Evolutionary conservation across 2,888 invertebrate species (phyloP), one percentile per base, ranked within the genome.

Genomic region (Laothoe populi): DNA sequence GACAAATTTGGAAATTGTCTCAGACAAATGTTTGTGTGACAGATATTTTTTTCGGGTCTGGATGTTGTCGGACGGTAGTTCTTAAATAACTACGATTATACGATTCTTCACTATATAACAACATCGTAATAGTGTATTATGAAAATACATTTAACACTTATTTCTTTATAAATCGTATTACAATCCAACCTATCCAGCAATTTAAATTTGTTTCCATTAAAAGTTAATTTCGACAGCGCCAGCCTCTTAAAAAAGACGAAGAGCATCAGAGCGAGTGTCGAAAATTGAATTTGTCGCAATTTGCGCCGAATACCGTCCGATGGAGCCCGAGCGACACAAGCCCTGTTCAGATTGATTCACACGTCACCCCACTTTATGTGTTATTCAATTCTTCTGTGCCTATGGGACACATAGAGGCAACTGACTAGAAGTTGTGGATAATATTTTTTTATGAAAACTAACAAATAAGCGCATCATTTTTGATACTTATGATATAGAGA

Each of bases 281-380:
- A 45, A 83, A 86, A 86, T 85, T 79, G 82, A 85, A 78, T 86
- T 85, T 81, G 75, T 75, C 72, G 74, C 82, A 83, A 85, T 85
- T 84, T 85, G 72, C 71, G 68, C 71, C 69, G 65, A 70, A 48
- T 60, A 62, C 31, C 40, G 59, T 40, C 48, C 26, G 19, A 24
- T 45, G 45, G 24, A 26, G 4, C 35, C 19, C 45, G 65, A 68
- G 69, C 70, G 59, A 26, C 31, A 63, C 70, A 60, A 66, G 63
- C 53, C 35, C 19, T 35, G 35, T 53, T 35, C 73, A 71, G 75
- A 82, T 81, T 80, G 81, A 81, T 81, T 75, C 69, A 65, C 59
- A 59, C 64, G 58, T 53, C 19, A 53, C 35, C 53, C 53, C 53
- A 53, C 53, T 53, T 53, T 53, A 19, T 10, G 53, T 53, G 31